Base-by-base conservation (phyloP, 1,140 invertebrate genomes). In the Dreissena rostriformis region DNA sequence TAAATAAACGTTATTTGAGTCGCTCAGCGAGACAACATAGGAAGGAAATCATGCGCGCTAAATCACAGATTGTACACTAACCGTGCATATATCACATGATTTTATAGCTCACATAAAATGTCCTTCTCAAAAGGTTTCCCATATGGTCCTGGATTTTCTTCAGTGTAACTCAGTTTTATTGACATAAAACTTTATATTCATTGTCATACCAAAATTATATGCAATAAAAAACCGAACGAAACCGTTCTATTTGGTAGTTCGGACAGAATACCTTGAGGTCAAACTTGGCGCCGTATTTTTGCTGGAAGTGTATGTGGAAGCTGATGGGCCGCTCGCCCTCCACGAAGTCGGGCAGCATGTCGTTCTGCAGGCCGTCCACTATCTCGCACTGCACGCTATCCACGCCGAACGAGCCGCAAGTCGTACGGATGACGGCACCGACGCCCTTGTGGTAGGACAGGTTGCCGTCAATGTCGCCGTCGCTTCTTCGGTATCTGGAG, bases 381-480 rank as follows among this genome's bases (percentile, higher is more conserved):
- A 82, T 74, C 7, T 82, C 79, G 39, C 79, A 82, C 17, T 28
- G 15, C 15, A 82, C 49, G 52, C 70, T 74, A n/a, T 82, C 79
- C 19, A 82, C 79, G 52, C 57, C 55, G 61, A 82, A 74, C n/a
- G 57, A 55, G 14, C 51, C 22, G 22, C 39, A 51, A 6, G 19
- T 52, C 14, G 79, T 82, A 39, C 53, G 55, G 15, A 82, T 24
- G 28, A 82, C 71, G 26, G 79, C 70, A 0, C 79, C 79, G 11
- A 82, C 24, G 22, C 79, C 79, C 39, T 67, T 73, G 53, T 82
- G 79, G 55, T 74, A 82, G 14, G 79, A 73, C 22, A 82, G 53
- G 29, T 74, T 82, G n/a, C 79, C 79, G 29, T 74, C 79, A 29
- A 82, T 71, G 12, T 82, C 79, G 53, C 79, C 61, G 53, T 82